Base-by-base conservation (phyloP, 1,140 invertebrate genomes). In the Drosophila biarmipes region DNA sequence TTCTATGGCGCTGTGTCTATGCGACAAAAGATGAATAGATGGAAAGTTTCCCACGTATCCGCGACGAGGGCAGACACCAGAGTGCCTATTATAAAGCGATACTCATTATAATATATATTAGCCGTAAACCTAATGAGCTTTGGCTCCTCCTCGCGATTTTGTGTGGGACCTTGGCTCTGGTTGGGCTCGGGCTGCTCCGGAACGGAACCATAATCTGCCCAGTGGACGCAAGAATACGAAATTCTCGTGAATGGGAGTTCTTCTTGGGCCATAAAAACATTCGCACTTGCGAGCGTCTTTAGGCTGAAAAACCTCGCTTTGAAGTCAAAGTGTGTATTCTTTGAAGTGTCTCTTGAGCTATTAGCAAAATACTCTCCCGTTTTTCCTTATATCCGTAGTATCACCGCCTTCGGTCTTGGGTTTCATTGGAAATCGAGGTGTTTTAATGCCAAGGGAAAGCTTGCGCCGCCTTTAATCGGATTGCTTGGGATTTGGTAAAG, bases 81-180 rank as follows among this genome's bases (percentile, higher is more conserved):
- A 69, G 66, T 69, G 49, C 63, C 42, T 54, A 71, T 71, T 71
- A 71, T 71, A 56, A 71, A 29, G 67, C 67, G 67, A 71, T 71
- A 69, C 67, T 71, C 67, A 71, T 71, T 71, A 71, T 40, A 71
- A 69, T 71, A 71, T 69, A 48, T 71, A 71, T 71, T 71, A 71
- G 35, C 67, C 67, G 68, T 71, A 71, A 71, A 71, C 64, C 64
- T 69, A 71, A 56, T 69, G 67, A 71, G 67, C 67, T 69, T 40
- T 27, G 35, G 34, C 49, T 69, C 53, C 66, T 55, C 40, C 62
- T 34, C 38, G 46, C 64, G 31, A 31, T 66, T 63, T 66, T 63
- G 57, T 63, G 38, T 63, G 42, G 58, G 57, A 38, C 62, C 58
- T 40, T 61, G 46, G 15, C 43, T 61, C 59, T 59, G 10, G 21